Conservation (phyloP, 2,113 vertebrate species). For the Pao palembangensis region DNA sequence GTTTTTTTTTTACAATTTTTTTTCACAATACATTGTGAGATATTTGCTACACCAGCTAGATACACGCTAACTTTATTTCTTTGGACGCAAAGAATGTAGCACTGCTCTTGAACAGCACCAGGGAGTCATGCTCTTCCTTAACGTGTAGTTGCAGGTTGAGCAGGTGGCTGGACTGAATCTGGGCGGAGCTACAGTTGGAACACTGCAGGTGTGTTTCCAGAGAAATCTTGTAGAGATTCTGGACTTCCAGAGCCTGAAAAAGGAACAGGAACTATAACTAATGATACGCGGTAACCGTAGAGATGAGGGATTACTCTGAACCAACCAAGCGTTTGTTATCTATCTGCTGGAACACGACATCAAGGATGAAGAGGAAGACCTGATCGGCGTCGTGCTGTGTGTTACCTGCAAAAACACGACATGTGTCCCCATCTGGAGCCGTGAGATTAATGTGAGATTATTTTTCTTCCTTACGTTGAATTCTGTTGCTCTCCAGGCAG, state of each 20-base stretch:
- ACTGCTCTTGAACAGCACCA: slow-evolving; percentile 46
- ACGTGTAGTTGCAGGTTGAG: slow-evolving; percentile 66
- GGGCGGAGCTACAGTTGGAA: slow-evolving; percentile 35
- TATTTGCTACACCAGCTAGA: no score
- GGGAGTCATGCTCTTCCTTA: slow-evolving; percentile 30
- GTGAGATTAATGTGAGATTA: not conserved
- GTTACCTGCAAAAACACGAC: slow-evolving; percentile 40
- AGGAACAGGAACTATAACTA: not conserved
- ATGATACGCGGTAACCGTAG: not conserved
- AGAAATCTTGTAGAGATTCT: slow-evolving; percentile 64
- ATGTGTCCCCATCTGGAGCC: not conserved
- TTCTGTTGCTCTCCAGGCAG: slow-evolving; percentile 61
- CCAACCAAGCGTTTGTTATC: slow-evolving; percentile 57
- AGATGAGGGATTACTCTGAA: not conserved
- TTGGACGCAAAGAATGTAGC: no score
- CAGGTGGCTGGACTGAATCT: slow-evolving; percentile 39
- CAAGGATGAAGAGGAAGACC: slow-evolving; percentile 70
- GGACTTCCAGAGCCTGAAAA: slow-evolving; percentile 62
- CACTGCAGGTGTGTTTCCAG: slow-evolving; percentile 55
- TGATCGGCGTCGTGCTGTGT: slow-evolving; percentile 72
- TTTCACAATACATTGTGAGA: no score
- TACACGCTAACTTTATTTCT: no score
- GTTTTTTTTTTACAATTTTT: no score
- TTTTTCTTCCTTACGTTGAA: slow-evolving; percentile 52
- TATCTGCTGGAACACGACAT: slow-evolving; percentile 64